These are phyloP conservation scores for Sabatieria punctata DNA, from an alignment of 2,888 invertebrate genomes.

Conservation along the genomic window DNA sequence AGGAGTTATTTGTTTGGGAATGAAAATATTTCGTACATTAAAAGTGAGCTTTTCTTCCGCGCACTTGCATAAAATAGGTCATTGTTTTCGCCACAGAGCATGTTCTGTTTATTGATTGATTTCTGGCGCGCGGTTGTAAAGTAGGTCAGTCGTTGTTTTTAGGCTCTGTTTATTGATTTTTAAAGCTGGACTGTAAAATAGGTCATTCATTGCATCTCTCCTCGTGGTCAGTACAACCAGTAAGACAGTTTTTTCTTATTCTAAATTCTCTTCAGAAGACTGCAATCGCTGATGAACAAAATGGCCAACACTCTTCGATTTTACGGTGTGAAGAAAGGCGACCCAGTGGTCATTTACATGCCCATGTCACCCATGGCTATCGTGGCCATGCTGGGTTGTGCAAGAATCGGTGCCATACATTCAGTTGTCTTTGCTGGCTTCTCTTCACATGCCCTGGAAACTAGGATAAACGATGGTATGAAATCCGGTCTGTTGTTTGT, in stretches of 20 bases:
- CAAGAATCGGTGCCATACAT: slow-evolving; percentile 87
- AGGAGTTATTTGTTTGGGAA: too few relatives aligned
- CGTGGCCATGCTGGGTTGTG: slow-evolving; percentile 82
- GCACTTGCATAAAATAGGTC: too few relatives aligned
- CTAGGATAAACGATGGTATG: slow-evolving; percentile 63
- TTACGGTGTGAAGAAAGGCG: slow-evolving; percentile 50
- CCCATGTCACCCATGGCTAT: slow-evolving; percentile 93
- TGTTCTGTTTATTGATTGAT: too few relatives aligned
- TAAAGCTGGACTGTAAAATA: too few relatives aligned
- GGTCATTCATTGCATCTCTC: too few relatives aligned
- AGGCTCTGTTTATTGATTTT: too few relatives aligned
- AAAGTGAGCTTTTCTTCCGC: too few relatives aligned
- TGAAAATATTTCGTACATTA: too few relatives aligned
- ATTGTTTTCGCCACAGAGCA: too few relatives aligned
- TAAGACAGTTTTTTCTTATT: not conserved
- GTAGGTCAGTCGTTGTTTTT: too few relatives aligned
- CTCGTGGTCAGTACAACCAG: not conserved
- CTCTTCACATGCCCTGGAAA: slow-evolving; percentile 79
- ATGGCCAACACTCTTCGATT: slow-evolving; percentile 32
- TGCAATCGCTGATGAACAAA: slow-evolving; percentile 32
- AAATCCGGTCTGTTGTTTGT: not conserved
- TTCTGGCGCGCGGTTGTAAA: too few relatives aligned
- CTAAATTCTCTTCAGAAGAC: slow-evolving; percentile 22
- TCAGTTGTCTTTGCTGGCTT: slow-evolving; percentile 94
- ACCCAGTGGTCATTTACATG: slow-evolving; percentile 90